A percentile compares a stretch with the other conserved stretches of the same genome.
Conservation (phyloP, 1,140 invertebrate species). For the Pomacea maculata region DNA sequence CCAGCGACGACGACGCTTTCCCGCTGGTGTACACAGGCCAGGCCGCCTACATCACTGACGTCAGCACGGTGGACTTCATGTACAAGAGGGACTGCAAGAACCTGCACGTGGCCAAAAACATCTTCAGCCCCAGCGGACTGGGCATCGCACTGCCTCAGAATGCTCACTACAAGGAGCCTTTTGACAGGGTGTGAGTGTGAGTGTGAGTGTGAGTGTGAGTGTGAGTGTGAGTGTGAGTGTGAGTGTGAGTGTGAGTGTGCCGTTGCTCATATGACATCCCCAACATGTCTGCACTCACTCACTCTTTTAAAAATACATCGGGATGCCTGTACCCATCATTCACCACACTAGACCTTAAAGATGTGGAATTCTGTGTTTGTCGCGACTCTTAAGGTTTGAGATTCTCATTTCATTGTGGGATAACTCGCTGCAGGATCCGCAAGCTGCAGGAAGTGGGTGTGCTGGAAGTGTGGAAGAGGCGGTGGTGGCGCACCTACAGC, state of each 20-base stretch:
- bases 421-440: constrained; percentile 39
- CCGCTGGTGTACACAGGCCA: constrained; percentile 12
- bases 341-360: no score
- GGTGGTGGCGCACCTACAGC: constrained; percentile 36
- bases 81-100: constrained; percentile 37
- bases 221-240: constrained; percentile 3
- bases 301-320: no score
- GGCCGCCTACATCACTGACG: constrained; percentile 15
- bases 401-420: constrained; percentile 9
- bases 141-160: constrained; percentile 45
- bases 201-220: background rate
- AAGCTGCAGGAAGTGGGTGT: constrained; percentile 50
- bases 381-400: no score
- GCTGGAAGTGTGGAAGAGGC: constrained; percentile 38
- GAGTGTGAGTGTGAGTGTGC: constrained; percentile 1
- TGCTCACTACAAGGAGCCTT: constrained; percentile 32
- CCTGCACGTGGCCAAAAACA: constrained; percentile 41
- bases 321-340: no score
- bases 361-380: no score
- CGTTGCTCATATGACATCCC: background rate
- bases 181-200: constrained; percentile 26
- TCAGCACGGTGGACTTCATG: constrained; percentile 40
- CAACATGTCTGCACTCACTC: background rate
- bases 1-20: constrained; percentile 27
- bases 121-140: constrained; percentile 46